phyloP scores from a whole-genome alignment of 35 echinoderm and acorn worm genomes.

The Heliocidaris erythrogramma region DNA sequence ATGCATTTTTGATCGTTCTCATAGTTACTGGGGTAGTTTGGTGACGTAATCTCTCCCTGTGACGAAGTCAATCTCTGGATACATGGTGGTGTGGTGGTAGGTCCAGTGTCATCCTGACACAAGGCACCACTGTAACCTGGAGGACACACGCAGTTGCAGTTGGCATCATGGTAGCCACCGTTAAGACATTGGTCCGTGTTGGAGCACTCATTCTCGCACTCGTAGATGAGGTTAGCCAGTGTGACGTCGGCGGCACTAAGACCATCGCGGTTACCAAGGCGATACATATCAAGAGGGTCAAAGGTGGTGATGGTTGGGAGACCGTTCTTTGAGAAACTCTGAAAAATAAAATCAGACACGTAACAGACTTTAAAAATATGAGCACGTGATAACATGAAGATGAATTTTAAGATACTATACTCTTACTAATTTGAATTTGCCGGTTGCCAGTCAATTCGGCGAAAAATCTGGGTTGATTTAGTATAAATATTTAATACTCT shows the following conservation, averaged over 20 bases:
- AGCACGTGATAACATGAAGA: neutral
- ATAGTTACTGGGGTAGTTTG: conserved; percentile 59
- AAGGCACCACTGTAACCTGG: conserved; percentile 44
- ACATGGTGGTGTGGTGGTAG: conserved; percentile 41
- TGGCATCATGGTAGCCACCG: conserved; percentile 54
- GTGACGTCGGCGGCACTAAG: conserved; percentile 57
- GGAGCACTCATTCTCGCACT: conserved; percentile 33
- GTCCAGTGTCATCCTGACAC: conserved; percentile 34
- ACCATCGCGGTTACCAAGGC: conserved; percentile 10
- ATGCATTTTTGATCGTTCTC: conserved; percentile 37
- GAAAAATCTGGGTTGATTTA: too few relatives aligned
- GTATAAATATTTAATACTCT: too few relatives aligned
- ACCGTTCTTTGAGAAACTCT: conserved; percentile 45
- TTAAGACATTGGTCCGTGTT: conserved; percentile 23
- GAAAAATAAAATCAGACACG: neutral
- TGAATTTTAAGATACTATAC: too few relatives aligned
- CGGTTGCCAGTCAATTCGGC: too few relatives aligned
- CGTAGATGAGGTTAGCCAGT: conserved; percentile 62
- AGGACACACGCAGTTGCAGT: conserved; percentile 59
- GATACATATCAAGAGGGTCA: conserved; percentile 54
- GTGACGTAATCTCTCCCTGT: conserved; percentile 39
- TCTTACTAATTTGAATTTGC: too few relatives aligned
- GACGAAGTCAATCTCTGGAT: conserved; percentile 45
- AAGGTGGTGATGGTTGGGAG: conserved; percentile 58
- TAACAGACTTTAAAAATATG: neutral